These are phyloP conservation scores for Mactra quadrangularis DNA, from an alignment of 1,140 invertebrate genomes.

Conservation along the genomic window DNA sequence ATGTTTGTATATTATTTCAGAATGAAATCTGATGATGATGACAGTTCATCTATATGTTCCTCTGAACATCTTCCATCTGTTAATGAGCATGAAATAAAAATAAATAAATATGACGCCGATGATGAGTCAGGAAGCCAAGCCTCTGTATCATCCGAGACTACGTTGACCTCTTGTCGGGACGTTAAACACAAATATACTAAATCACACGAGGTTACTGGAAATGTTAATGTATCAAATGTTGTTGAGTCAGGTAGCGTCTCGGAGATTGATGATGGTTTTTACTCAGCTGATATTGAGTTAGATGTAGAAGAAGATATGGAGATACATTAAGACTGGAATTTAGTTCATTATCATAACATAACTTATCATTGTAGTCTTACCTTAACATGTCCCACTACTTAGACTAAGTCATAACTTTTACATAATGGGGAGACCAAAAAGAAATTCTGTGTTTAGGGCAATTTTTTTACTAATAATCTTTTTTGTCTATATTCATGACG, in stretches of 20 bases:
- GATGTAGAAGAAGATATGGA: constrained; percentile 43
- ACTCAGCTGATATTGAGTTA: constrained; percentile 36
- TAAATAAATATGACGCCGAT: constrained; percentile 42
- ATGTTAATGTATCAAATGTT: constrained; percentile 1
- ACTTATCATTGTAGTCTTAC: too few relatives aligned
- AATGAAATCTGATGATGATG: constrained; percentile 26
- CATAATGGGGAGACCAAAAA: too few relatives aligned
- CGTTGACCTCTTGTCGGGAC: constrained; percentile 32
- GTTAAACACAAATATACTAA: constrained; percentile 3
- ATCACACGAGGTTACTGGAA: neutral
- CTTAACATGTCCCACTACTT: too few relatives aligned
- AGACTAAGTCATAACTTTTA: too few relatives aligned
- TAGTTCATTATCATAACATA: neutral
- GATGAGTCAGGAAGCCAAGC: constrained; percentile 39
- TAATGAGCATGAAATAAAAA: constrained; percentile 13
- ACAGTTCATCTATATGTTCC: constrained; percentile 6
- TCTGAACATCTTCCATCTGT: neutral
- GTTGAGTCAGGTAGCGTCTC: too few relatives aligned
- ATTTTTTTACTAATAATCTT: too few relatives aligned
- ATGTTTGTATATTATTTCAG: too few relatives aligned
- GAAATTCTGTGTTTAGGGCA: too few relatives aligned
- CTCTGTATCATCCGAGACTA: constrained; percentile 38
- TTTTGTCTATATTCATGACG: too few relatives aligned
- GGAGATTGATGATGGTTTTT: constrained; percentile 58
- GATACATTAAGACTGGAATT: neutral